These are phyloP conservation scores for Byasa hedistus DNA, from an alignment of 2,888 invertebrate genomes.

Conservation along the genomic window DNA sequence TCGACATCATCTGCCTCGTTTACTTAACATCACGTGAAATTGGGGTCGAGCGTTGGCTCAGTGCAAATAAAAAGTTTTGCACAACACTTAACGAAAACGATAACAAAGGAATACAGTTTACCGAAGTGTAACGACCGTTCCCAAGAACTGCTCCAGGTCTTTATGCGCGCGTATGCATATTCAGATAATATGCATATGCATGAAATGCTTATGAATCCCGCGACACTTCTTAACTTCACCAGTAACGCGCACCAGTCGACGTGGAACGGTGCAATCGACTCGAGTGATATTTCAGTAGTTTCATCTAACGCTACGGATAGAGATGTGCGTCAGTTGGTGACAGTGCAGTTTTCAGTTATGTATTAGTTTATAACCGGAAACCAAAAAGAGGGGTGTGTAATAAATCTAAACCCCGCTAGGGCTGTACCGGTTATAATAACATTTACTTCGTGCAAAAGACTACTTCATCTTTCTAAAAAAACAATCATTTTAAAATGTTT, in stretches of 20 bases:
- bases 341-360: too few relatives aligned
- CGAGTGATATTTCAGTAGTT: slow-evolving; percentile 15
- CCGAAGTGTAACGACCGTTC: background rate
- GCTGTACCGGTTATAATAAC: too few relatives aligned
- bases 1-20: too few relatives aligned
- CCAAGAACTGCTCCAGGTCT: background rate
- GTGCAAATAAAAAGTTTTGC: background rate
- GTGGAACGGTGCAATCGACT: slow-evolving; percentile 17
- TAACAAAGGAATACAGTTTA: background rate
- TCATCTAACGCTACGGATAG: slow-evolving; percentile 16
- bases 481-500: too few relatives aligned
- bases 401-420: too few relatives aligned
- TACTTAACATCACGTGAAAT: too few relatives aligned
- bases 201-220: slow-evolving; percentile 4
- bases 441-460: too few relatives aligned
- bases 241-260: slow-evolving; percentile 9
- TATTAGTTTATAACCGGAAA: too few relatives aligned
- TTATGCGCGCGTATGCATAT: slow-evolving; percentile 7
- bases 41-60: too few relatives aligned
- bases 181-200: slow-evolving; percentile 4
- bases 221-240: slow-evolving; percentile 2
- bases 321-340: slow-evolving; percentile 3
- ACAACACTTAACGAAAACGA: background rate
- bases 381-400: too few relatives aligned
- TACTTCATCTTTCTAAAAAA: too few relatives aligned